A percentile compares a stretch with the other conserved stretches of the same genome.
phyloP scores from a whole-genome alignment of 2,113 vertebrate genomes.

The Nibea coibor region DNA sequence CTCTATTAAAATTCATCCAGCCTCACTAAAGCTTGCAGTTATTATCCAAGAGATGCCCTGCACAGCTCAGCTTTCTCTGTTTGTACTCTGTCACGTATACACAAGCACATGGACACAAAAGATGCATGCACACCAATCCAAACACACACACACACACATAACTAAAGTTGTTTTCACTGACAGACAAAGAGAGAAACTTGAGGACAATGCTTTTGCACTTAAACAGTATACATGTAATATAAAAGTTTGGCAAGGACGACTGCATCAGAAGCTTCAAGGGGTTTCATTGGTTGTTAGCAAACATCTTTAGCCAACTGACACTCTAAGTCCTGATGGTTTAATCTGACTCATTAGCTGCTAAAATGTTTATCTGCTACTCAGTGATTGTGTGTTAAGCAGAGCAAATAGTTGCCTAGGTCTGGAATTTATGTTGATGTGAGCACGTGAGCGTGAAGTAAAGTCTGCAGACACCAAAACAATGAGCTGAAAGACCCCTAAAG shows the following conservation, averaged over 20 bases:
- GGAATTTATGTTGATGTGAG: no score
- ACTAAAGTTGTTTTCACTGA: neutral
- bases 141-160: neutral
- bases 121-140: neutral
- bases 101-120: slow-evolving; percentile 22
- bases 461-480: no score
- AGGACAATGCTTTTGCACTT: slow-evolving; percentile 5
- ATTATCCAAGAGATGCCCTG: slow-evolving; percentile 74
- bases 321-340: no score
- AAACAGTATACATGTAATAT: neutral
- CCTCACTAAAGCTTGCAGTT: slow-evolving; percentile 71
- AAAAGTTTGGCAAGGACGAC: neutral
- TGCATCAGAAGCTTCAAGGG: neutral
- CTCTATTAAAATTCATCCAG: slow-evolving; percentile 82
- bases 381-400: no score
- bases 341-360: no score
- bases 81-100: slow-evolving; percentile 45
- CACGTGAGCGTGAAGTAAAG: no score
- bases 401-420: no score
- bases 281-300: neutral
- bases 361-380: no score
- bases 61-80: slow-evolving; percentile 61
- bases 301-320: neutral
- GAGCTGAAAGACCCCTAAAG: neutral
- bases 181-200: neutral